phyloP scores from a whole-genome alignment of 2,113 vertebrate genomes.

The Hyperopisus bebe region DNA sequence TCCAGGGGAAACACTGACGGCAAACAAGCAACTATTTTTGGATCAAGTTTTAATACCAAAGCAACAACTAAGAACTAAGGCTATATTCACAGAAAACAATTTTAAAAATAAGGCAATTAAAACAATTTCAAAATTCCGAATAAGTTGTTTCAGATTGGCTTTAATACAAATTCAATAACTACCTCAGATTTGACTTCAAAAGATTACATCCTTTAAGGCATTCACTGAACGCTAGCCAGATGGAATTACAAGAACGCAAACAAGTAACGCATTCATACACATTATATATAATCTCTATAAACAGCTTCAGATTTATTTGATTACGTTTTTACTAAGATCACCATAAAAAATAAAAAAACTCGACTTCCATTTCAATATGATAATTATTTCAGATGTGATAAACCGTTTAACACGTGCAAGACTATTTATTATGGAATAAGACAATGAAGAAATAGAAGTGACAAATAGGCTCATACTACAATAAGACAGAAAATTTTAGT shows the following conservation, averaged over 20 bases:
- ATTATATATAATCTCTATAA: not conserved
- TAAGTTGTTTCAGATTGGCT: not conserved
- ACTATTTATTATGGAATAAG: not conserved
- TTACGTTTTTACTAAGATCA: not conserved
- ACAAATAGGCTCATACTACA: not conserved
- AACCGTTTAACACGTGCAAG: not conserved
- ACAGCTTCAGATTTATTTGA: not conserved
- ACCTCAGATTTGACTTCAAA: not conserved
- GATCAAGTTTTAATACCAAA: not conserved
- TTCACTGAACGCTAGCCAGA: not conserved
- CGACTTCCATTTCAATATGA: not conserved
- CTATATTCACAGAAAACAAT: not conserved
- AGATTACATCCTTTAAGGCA: not conserved
- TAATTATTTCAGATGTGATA: not conserved
- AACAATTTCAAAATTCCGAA: not conserved
- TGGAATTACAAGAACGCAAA: conserved; percentile 10
- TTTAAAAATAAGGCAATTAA: not conserved
- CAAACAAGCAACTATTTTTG: conserved; percentile 8
- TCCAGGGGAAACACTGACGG: conserved; percentile 33
- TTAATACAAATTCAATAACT: not conserved
- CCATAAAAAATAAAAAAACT: not conserved
- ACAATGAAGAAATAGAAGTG: not conserved
- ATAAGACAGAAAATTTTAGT: not conserved
- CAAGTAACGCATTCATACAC: not conserved
- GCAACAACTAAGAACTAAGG: not conserved